Evolutionary conservation across 2,888 invertebrate species (phyloP).

Genomic region (Aspidapion aeneum): DNA sequence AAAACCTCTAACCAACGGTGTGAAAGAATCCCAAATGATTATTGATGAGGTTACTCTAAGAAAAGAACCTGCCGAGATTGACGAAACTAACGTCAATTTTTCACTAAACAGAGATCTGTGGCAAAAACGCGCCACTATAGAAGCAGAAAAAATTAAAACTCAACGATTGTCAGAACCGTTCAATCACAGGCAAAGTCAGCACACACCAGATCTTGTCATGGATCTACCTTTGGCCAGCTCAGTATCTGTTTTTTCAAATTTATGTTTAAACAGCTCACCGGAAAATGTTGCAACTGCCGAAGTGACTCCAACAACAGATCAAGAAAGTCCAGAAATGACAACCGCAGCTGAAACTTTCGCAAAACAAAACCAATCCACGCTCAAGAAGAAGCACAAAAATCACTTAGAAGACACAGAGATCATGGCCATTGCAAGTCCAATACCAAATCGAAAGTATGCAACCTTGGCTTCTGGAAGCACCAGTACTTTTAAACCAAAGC

Average conservation of each 20-base stretch:
- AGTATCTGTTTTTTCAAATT: slow-evolving; percentile 39
- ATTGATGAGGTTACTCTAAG: background rate
- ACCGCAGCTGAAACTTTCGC: slow-evolving; percentile 76
- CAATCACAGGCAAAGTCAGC: slow-evolving; percentile 49
- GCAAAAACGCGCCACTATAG: slow-evolving; percentile 58
- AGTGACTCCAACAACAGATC: slow-evolving; percentile 24
- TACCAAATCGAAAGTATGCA: slow-evolving; percentile 42
- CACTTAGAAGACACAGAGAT: slow-evolving; percentile 39
- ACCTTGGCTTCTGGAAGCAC: slow-evolving; percentile 36
- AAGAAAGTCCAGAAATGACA: slow-evolving; percentile 60
- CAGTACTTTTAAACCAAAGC: slow-evolving; percentile 63
- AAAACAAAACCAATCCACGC: slow-evolving; percentile 72
- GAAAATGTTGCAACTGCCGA: slow-evolving; percentile 33
- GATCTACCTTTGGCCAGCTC: slow-evolving; percentile 65
- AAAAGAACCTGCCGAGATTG: slow-evolving; percentile 34
- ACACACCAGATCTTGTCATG: slow-evolving; percentile 80
- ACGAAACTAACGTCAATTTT: slow-evolving; percentile 49
- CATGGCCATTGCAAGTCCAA: slow-evolving; percentile 41
- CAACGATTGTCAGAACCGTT: slow-evolving; percentile 46
- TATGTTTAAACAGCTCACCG: slow-evolving; percentile 43
- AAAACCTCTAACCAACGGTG: background rate
- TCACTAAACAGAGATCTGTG: slow-evolving; percentile 56
- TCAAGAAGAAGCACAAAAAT: slow-evolving; percentile 64
- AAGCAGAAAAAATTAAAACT: slow-evolving; percentile 42
- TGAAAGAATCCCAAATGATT: background rate